Percentiles rank a stretch among this genome's conserved stretches.
phyloP scores from a whole-genome alignment of 2,888 invertebrate genomes.

The Nyleta sp. region DNA sequence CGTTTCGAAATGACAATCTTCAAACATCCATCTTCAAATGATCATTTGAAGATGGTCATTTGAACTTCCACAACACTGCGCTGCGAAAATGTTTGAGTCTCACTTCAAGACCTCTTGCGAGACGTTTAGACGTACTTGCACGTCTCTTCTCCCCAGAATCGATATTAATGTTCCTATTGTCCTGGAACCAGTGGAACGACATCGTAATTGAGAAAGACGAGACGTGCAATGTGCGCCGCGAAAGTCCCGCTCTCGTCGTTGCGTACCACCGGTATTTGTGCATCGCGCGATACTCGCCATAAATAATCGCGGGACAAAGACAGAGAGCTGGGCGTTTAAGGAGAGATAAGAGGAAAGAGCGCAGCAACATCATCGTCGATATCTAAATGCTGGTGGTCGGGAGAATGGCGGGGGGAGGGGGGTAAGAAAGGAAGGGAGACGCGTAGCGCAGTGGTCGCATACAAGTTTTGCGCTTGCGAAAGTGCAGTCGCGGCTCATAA shows the following conservation, averaged over 20 bases:
- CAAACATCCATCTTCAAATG: too few species aligned
- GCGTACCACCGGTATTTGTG: constrained; percentile 23
- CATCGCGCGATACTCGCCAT: constrained; percentile 42
- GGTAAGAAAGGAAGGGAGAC: constrained; percentile 14
- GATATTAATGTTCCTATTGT: constrained; percentile 59
- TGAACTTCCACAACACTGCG: too few species aligned
- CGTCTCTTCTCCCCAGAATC: constrained; percentile 10
- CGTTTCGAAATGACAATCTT: too few species aligned
- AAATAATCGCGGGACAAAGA: constrained; percentile 54
- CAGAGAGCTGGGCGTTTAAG: constrained; percentile 8
- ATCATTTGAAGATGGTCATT: too few species aligned
- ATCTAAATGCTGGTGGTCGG: constrained; percentile 11
- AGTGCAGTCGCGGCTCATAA: too few species aligned
- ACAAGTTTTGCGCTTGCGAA: too few species aligned
- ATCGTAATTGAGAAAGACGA: constrained; percentile 60
- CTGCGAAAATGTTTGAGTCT: too few species aligned
- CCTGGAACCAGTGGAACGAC: constrained; percentile 36
- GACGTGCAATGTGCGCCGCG: constrained; percentile 44
- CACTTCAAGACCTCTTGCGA: too few species aligned
- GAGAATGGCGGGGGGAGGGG: neutral
- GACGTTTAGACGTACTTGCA: constrained; percentile 2
- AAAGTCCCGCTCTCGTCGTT: constrained; percentile 25
- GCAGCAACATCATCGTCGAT: constrained; percentile 27
- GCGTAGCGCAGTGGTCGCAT: constrained; percentile 35
- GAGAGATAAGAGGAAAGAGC: constrained; percentile 31